phyloP scores from a whole-genome alignment of 2,113 vertebrate genomes.

The Varanus komodoensis region DNA sequence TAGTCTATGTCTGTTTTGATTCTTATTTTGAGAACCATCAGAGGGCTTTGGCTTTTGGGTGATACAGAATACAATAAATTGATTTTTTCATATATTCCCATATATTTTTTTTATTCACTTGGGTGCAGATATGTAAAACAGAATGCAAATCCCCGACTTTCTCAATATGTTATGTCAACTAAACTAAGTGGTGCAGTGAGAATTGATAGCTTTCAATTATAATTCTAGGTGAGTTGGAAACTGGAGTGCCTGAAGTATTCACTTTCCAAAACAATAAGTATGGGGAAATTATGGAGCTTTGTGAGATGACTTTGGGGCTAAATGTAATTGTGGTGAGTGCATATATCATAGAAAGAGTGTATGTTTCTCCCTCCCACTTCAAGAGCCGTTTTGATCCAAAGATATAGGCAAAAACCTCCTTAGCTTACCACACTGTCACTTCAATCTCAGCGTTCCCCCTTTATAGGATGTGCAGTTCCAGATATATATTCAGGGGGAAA shows the following conservation, averaged over 20 bases:
- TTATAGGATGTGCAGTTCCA: not conserved
- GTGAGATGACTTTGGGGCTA: slow-evolving; percentile 10
- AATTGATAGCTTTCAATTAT: slow-evolving; percentile 32
- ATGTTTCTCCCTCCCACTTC: not conserved
- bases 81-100: slow-evolving; percentile 10
- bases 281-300: slow-evolving; percentile 45
- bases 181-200: slow-evolving; percentile 16
- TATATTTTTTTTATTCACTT: slow-evolving; percentile 9
- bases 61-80: too few species aligned
- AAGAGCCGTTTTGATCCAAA: not conserved
- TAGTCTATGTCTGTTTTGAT: not conserved
- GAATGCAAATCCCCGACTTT: not conserved
- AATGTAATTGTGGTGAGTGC: slow-evolving; percentile 13
- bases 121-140: slow-evolving; percentile 12
- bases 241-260: slow-evolving; percentile 24
- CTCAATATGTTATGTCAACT: slow-evolving; percentile 5
- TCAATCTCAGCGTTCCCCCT: not conserved
- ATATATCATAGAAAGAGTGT: not conserved
- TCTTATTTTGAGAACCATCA: too few species aligned
- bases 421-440: not conserved
- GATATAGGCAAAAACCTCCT: not conserved
- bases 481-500: not conserved
- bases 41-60: too few species aligned
- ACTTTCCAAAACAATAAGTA: slow-evolving; percentile 44
- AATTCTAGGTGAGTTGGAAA: slow-evolving; percentile 34